These are phyloP conservation scores for Chrysemys picta DNA, from an alignment of 2,113 vertebrate genomes.

Conservation along the genomic window DNA sequence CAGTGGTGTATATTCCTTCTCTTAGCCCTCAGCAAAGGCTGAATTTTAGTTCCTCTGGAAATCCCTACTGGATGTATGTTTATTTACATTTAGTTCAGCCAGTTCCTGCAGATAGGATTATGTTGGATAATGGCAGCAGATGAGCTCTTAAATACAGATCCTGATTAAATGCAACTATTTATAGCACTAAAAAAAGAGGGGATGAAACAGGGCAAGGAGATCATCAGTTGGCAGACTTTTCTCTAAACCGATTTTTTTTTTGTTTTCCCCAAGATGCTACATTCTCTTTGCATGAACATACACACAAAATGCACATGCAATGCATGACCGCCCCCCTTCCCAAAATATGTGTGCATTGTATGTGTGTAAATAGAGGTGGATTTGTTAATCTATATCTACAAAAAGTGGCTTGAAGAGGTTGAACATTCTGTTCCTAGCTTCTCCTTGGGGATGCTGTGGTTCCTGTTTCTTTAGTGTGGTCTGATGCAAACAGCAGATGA, in stretches of 20 bases:
- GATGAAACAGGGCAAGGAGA: neutral
- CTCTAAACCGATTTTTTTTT: neutral
- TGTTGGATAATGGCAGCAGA: neutral
- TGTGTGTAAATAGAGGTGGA: neutral
- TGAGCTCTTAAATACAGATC: neutral
- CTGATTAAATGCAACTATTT: neutral
- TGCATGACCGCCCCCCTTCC: neutral
- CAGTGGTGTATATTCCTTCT: neutral
- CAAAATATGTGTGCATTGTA: fast-evolving
- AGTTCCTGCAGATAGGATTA: neutral
- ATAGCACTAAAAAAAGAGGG: neutral
- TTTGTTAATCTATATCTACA: neutral
- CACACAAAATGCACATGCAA: neutral
- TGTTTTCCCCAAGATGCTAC: neutral
- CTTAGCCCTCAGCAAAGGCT: neutral
- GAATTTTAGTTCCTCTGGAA: neutral
- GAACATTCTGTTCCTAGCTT: neutral
- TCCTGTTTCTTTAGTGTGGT: neutral
- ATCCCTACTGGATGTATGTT: neutral
- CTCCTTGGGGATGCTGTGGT: neutral
- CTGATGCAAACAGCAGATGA: slow-evolving; percentile 41
- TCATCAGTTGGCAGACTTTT: neutral
- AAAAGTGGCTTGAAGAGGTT: neutral
- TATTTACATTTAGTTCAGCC: neutral
- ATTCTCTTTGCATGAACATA: neutral